A percentile compares a stretch with the other conserved stretches of the same genome.
Evolutionary conservation across 1,140 invertebrate species (phyloP).

Genomic region (Caligus rogercresseyi): DNA sequence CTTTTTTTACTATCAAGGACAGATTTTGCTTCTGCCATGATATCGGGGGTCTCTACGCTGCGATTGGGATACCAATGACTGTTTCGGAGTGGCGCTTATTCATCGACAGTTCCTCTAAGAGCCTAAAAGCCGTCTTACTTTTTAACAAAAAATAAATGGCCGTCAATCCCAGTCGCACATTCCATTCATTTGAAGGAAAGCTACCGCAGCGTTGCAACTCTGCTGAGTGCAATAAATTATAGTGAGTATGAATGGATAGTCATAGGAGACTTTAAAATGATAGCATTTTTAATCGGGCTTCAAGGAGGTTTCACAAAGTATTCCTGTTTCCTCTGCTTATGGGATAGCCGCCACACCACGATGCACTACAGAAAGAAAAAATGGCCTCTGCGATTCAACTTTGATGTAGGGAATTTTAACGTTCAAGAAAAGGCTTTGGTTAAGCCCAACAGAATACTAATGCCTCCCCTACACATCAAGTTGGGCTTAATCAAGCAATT

Average conservation of each 20-base stretch:
- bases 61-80: not conserved
- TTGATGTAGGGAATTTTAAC: conserved; percentile 24
- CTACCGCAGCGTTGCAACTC: not conserved
- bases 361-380: conserved; percentile 22
- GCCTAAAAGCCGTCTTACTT: conserved; percentile 19
- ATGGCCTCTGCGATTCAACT: conserved; percentile 17
- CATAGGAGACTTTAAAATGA: conserved; percentile 20
- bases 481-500: conserved; percentile 29
- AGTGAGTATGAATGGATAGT: conserved; percentile 19
- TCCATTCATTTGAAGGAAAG: conserved; percentile 16
- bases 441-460: not conserved
- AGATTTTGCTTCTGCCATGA: not conserved
- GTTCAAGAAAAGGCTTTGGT: conserved; percentile 24
- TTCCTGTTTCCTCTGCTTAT: conserved; percentile 22
- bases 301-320: conserved; percentile 32
- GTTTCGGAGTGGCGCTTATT: conserved; percentile 5
- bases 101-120: conserved; percentile 14
- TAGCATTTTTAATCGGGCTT: conserved; percentile 27
- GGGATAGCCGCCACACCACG: conserved; percentile 18
- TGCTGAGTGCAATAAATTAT: conserved; percentile 20
- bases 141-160: conserved; percentile 15
- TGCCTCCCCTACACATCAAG: conserved; percentile 28
- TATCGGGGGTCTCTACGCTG: not conserved
- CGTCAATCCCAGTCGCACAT: conserved; percentile 20
- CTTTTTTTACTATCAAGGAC: not conserved